Base-by-base conservation (phyloP, 2,888 invertebrate genomes). In the Drosophila fungiperda region DNA sequence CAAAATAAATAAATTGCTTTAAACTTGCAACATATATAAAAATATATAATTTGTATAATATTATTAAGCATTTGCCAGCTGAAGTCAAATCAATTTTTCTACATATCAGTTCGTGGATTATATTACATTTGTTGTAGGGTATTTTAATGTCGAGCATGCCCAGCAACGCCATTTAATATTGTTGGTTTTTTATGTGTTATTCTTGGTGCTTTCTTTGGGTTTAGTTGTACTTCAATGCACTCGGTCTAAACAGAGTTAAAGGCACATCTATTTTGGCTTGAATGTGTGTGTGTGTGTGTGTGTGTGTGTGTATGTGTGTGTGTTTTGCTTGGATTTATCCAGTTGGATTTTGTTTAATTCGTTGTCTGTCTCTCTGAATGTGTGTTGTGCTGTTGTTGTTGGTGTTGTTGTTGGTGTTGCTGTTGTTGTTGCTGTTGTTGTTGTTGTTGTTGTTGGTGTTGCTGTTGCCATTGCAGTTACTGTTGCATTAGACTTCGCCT, bases 401-500 rank as follows among this genome's bases (percentile, higher is more conserved):
- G 29, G 0, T 29, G 52, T 36, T 49, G 52, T 17, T 42, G 23
- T n/a, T 54, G 36, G 15, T 9, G 2, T 54, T 54, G 63, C 23
- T 42, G 15, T 33, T 74, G 38, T 40, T 55, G 61, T 52, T 82
- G 23, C n/a, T 54, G 36, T 20, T 9, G 4, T 54, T 54, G 63
- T 26, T 9, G 2, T 54, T 54, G 63, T 29, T 42, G 15, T 33
- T 74, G 38, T 40, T 55, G 61, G 49, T 82, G 23, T 26, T 54
- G 36, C 35, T 9, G 4, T 54, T 54, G 63, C 38, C 40, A n/a
- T 36, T 74, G 45, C 53, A 57, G 61, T 52, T 82, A 63, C 73
- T 61, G 73, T 71, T 82, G 73, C 74, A 80, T 89, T 89, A 77
- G 76, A 88, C 87, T 88, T 90, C 86, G 87, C 70, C 61, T 88